phyloP scores from a whole-genome alignment of 2,113 vertebrate genomes.

The Indicator indicator region DNA sequence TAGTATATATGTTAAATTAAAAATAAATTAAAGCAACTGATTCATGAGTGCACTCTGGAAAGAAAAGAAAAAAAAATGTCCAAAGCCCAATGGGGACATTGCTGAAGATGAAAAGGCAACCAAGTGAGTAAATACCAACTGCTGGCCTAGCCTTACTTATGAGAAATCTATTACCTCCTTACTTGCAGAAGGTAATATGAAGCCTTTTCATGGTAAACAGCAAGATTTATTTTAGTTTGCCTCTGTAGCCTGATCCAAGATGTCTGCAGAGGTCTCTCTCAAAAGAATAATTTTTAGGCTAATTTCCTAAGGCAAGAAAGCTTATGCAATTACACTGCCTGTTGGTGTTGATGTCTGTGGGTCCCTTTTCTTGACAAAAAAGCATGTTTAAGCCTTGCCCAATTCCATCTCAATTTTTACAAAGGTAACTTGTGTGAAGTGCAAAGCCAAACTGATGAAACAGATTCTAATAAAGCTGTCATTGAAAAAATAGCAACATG shows the following conservation, averaged over 20 bases:
- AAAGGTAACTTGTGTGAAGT: constrained; percentile 17
- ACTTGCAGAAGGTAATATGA: background rate
- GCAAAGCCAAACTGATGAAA: background rate
- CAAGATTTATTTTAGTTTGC: background rate
- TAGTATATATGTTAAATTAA: constrained; percentile 27
- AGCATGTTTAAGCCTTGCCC: background rate
- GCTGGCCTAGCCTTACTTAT: background rate
- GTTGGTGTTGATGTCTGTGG: background rate
- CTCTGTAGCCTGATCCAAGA: background rate
- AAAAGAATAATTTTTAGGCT: constrained; percentile 11
- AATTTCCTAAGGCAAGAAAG: constrained; percentile 7
- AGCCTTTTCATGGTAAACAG: background rate
- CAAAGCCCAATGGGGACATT: background rate
- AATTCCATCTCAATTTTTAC: constrained; percentile 28
- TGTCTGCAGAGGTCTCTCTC: background rate
- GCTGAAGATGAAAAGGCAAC: constrained; percentile 6
- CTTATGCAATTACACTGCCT: background rate
- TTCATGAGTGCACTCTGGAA: background rate
- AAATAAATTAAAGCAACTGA: constrained; percentile 64
- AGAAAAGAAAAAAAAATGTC: background rate
- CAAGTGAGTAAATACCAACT: constrained; percentile 23
- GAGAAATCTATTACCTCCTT: background rate
- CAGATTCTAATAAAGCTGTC: background rate
- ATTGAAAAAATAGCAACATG: background rate
- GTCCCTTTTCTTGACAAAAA: background rate